These are phyloP conservation scores for Diarsia rubi DNA, from an alignment of 2,888 invertebrate genomes.

Conservation along the genomic window DNA sequence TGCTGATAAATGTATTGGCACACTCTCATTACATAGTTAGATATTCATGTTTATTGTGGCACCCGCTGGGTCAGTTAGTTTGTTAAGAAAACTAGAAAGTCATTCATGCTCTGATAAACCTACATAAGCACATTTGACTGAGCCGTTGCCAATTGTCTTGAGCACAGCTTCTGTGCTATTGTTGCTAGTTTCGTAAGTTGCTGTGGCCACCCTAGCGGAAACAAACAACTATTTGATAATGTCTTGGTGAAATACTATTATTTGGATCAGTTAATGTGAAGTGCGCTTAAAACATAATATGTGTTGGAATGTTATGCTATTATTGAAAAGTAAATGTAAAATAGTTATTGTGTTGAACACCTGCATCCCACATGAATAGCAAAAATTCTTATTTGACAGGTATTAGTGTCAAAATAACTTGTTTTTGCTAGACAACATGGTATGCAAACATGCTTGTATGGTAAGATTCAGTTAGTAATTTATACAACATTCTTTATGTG, in stretches of 20 bases:
- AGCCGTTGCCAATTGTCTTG: conserved; percentile 85
- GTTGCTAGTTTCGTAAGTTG: conserved; percentile 85
- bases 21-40: conserved; percentile 43
- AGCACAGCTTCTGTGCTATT: conserved; percentile 84
- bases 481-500: conserved; percentile 1
- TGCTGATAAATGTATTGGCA: conserved; percentile 43
- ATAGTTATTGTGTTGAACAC: conserved; percentile 25
- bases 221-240: conserved; percentile 67
- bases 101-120: conserved; percentile 90
- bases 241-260: conserved; percentile 47
- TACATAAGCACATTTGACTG: conserved; percentile 83
- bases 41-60: conserved; percentile 53
- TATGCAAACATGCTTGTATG: conserved; percentile 31
- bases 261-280: conserved; percentile 35
- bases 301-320: conserved; percentile 29
- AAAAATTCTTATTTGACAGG: conserved; percentile 59
- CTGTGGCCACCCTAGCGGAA: conserved; percentile 81
- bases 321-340: conserved; percentile 25
- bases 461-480: conserved; percentile 17
- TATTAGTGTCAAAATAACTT: conserved; percentile 29
- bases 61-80: conserved; percentile 59
- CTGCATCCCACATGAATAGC: conserved; percentile 36
- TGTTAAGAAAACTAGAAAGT: conserved; percentile 87
- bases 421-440: conserved; percentile 21
- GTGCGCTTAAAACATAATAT: conserved; percentile 32